These are phyloP conservation scores for Crematogaster levior DNA, from an alignment of 2,888 invertebrate genomes.

Conservation along the genomic window DNA sequence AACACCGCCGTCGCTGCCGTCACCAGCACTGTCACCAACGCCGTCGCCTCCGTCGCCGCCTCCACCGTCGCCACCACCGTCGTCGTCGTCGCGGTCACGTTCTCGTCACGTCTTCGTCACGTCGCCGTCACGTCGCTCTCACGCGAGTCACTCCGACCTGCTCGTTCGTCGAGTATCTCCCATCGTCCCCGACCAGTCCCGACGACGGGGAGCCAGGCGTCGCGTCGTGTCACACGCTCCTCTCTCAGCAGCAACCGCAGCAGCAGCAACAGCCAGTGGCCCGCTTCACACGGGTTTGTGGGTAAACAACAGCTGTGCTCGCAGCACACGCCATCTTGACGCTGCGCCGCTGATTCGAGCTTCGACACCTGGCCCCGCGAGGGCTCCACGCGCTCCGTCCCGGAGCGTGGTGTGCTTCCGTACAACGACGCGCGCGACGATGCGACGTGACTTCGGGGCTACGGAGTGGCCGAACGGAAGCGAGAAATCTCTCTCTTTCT, in stretches of 20 bases:
- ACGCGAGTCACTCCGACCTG: background rate
- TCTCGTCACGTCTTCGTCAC: conserved; percentile 33
- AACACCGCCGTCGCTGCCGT: background rate
- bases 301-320: conserved; percentile 84
- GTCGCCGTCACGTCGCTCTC: background rate
- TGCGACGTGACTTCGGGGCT: background rate
- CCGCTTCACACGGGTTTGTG: conserved; percentile 79
- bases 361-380: conserved; percentile 28
- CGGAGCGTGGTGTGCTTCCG: background rate
- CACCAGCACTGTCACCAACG: conserved; percentile 34
- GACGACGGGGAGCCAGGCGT: conserved; percentile 38
- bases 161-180: conserved; percentile 53
- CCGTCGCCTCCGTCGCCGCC: background rate
- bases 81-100: conserved; percentile 21
- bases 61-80: background rate
- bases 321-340: conserved; percentile 77
- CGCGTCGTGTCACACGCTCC: background rate
- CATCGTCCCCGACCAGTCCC: conserved; percentile 60
- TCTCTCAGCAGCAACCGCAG: background rate
- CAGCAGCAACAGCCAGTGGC: conserved; percentile 53
- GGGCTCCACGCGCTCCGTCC: conserved; percentile 30
- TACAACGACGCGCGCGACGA: background rate
- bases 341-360: background rate
- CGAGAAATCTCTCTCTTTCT: background rate
- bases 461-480: background rate